These are phyloP conservation scores for Chromobotia macracanthus DNA, from an alignment of 2,797 vertebrate species.

Conservation along the genomic window DNA sequence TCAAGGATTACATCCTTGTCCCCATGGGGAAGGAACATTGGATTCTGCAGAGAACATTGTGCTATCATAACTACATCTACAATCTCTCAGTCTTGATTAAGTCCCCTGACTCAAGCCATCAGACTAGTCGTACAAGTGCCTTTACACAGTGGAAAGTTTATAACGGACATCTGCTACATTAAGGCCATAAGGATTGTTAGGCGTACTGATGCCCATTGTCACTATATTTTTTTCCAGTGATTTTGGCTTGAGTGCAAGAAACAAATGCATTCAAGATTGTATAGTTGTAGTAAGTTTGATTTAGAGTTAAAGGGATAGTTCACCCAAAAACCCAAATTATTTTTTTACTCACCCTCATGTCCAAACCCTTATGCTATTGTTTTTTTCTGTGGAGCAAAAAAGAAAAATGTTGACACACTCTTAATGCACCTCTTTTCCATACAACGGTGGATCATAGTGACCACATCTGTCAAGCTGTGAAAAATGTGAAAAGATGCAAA, in stretches of 20 bases:
- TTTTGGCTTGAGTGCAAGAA: slow-evolving; percentile 3
- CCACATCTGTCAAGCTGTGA: neutral
- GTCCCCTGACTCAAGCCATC: slow-evolving; percentile 24
- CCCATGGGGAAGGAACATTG: slow-evolving; percentile 12
- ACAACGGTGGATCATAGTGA: neutral
- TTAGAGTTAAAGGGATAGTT: neutral
- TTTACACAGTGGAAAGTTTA: slow-evolving; percentile 20
- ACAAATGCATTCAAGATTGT: slow-evolving; percentile 3
- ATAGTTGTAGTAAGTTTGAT: neutral
- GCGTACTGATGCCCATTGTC: slow-evolving; percentile 16
- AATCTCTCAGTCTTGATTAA: slow-evolving; percentile 36
- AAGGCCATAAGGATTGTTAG: slow-evolving; percentile 1
- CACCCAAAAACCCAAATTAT: neutral
- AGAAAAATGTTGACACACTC: neutral
- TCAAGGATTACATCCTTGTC: slow-evolving; percentile 12
- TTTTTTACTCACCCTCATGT: neutral
- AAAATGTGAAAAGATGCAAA: too few relatives aligned
- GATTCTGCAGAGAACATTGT: slow-evolving; percentile 30
- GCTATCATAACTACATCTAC: slow-evolving; percentile 32
- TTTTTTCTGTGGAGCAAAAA: neutral
- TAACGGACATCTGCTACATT: slow-evolving; percentile 8
- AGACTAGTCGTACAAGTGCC: slow-evolving; percentile 20
- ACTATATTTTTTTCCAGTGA: neutral
- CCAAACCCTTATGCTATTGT: neutral
- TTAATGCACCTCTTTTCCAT: neutral